These are phyloP conservation scores for Neria commutata DNA, from an alignment of 2,888 invertebrate genomes.

Conservation along the genomic window DNA sequence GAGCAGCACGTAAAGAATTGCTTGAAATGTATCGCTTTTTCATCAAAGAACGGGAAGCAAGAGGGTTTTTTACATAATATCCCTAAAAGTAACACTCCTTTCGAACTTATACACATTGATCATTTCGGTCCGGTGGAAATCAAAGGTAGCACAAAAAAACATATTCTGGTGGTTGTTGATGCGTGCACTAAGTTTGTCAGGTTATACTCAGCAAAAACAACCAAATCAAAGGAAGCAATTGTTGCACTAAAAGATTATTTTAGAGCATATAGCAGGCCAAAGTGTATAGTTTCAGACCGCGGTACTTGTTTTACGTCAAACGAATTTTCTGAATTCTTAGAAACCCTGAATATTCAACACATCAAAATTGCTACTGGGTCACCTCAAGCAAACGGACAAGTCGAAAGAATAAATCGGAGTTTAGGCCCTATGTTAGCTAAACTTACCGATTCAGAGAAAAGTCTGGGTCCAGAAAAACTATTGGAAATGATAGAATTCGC, in stretches of 20 bases:
- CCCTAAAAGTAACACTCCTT: neutral
- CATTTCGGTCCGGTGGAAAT: conserved; percentile 57
- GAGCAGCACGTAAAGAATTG: conserved; percentile 13
- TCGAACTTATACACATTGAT: conserved; percentile 40
- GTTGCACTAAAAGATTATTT: conserved; percentile 36
- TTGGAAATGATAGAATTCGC: conserved; percentile 36
- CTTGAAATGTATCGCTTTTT: conserved; percentile 14
- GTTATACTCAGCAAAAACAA: conserved; percentile 44
- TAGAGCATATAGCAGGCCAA: conserved; percentile 28
- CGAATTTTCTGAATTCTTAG: conserved; percentile 44
- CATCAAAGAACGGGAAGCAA: neutral
- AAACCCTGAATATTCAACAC: neutral
- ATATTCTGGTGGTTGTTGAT: conserved; percentile 53
- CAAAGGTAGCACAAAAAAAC: conserved; percentile 38
- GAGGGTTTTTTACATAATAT: conserved; percentile 4
- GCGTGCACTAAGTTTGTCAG: conserved; percentile 53
- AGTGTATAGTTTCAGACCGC: conserved; percentile 51
- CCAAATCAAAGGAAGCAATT: conserved; percentile 30
- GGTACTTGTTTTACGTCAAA: conserved; percentile 54
- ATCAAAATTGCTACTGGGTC: neutral
- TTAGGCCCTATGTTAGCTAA: conserved; percentile 23
- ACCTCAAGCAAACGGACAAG: neutral
- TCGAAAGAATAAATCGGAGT: conserved; percentile 1
- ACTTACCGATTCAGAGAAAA: conserved; percentile 1
- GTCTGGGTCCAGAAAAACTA: conserved; percentile 6